Evolutionary conservation across 2,888 invertebrate species (phyloP).

Genomic region (Diarsia brunnea): DNA sequence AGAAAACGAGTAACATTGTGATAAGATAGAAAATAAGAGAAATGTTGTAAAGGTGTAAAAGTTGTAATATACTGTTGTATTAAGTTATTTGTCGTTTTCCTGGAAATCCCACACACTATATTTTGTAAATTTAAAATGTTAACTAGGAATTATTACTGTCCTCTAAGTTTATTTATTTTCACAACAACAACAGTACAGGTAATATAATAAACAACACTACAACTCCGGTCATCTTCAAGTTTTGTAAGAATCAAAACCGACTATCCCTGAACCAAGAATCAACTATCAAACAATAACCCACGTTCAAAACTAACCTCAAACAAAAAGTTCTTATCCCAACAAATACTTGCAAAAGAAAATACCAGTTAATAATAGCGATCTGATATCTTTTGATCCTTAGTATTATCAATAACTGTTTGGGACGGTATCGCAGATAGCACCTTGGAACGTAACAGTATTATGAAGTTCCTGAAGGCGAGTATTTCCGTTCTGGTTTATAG

Average conservation of each 20-base stretch:
- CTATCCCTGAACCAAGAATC: constrained; percentile 1
- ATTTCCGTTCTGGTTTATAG: constrained; percentile 71
- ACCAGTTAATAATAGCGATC: constrained; percentile 62
- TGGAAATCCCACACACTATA: not conserved
- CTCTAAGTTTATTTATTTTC: not conserved
- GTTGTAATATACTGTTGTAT: not conserved
- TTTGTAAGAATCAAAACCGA: not conserved
- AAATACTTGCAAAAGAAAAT: constrained; percentile 50
- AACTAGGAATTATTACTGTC: not conserved
- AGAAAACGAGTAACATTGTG: not conserved
- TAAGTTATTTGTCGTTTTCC: not conserved
- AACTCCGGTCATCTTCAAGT: not conserved
- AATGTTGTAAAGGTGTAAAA: too few relatives aligned
- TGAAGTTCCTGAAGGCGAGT: constrained; percentile 71
- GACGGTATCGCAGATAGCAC: constrained; percentile 51
- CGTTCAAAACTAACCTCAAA: constrained; percentile 31
- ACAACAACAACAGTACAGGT: not conserved
- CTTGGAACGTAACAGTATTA: constrained; percentile 71
- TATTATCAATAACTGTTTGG: constrained; percentile 63
- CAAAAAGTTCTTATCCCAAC: constrained; percentile 34
- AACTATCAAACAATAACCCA: constrained; percentile 34
- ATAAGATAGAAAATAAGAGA: not conserved
- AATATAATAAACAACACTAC: not conserved
- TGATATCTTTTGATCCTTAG: constrained; percentile 64
- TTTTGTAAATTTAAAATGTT: not conserved